These are phyloP conservation scores for Holothuria leucospilota DNA, from an alignment of 53 echinoderm and acorn worm species.

Conservation along the genomic window DNA sequence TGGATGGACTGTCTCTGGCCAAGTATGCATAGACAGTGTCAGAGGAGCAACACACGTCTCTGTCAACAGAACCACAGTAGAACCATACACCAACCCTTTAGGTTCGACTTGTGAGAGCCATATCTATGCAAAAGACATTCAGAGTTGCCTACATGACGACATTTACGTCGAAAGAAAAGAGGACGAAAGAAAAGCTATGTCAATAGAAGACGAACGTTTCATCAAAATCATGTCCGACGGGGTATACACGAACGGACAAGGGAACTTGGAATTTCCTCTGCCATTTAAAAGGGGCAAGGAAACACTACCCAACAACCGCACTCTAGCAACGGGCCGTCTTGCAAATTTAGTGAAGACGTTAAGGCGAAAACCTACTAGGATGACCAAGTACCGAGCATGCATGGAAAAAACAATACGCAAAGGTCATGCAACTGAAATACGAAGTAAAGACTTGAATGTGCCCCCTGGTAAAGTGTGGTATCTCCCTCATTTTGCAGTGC, in stretches of 20 bases:
- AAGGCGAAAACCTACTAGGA: slow-evolving; percentile 17
- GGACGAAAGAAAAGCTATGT: slow-evolving; percentile 44
- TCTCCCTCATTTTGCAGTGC: slow-evolving; percentile 60
- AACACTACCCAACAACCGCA: slow-evolving; percentile 52
- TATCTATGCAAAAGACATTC: slow-evolving; percentile 41
- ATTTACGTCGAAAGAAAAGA: slow-evolving; percentile 36
- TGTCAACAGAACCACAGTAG: slow-evolving; percentile 33
- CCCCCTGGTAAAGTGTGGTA: slow-evolving; percentile 40
- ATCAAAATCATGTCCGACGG: slow-evolving; percentile 22
- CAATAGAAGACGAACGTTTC: slow-evolving; percentile 56
- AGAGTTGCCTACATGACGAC: background rate
- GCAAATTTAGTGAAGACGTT: slow-evolving; percentile 32
- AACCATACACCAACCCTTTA: background rate
- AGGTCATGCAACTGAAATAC: slow-evolving; percentile 37
- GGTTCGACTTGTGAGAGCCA: slow-evolving; percentile 35
- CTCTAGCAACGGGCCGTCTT: slow-evolving; percentile 11
- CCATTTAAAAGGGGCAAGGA: slow-evolving; percentile 27
- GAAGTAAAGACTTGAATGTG: background rate
- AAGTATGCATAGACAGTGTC: slow-evolving; percentile 33
- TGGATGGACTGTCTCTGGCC: slow-evolving; percentile 68
- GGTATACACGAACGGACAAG: slow-evolving; percentile 33
- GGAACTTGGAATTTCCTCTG: slow-evolving; percentile 57
- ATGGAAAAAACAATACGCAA: slow-evolving; percentile 23
- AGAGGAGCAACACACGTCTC: slow-evolving; percentile 15
- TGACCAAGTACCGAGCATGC: slow-evolving; percentile 43